Evolutionary conservation across 2,113 vertebrate species (phyloP).

Genomic region (Galemys pyrenaicus): DNA sequence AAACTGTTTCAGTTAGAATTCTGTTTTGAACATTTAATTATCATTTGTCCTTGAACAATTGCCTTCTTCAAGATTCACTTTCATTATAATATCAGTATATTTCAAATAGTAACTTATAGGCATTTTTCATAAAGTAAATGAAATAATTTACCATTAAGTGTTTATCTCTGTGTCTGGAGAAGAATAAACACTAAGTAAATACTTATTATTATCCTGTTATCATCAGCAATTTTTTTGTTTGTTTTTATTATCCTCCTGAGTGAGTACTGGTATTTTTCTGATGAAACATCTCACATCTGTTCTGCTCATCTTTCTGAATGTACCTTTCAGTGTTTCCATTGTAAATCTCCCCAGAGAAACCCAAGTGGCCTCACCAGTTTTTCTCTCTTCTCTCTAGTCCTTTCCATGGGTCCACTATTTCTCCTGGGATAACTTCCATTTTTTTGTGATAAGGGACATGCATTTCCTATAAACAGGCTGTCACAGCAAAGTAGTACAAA

Average conservation of each 20-base stretch:
- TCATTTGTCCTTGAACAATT: background rate
- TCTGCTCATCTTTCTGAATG: background rate
- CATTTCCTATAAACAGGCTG: background rate
- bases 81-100: background rate
- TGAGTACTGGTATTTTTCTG: background rate
- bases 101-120: background rate
- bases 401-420: background rate
- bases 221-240: background rate
- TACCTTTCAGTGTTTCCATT: too few relatives aligned
- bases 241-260: background rate
- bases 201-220: background rate
- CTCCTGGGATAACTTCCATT: background rate
- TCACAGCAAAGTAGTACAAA: background rate
- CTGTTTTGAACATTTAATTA: background rate
- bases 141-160: background rate
- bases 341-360: background rate
- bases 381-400: background rate
- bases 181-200: background rate
- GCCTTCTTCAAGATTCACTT: background rate
- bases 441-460: background rate
- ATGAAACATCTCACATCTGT: background rate
- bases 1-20: background rate
- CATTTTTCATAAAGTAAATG: background rate
- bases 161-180: background rate
- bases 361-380: background rate